These are phyloP conservation scores for Spheniscus mendiculus DNA, from an alignment of 2,113 vertebrate species.

Conservation along the genomic window DNA sequence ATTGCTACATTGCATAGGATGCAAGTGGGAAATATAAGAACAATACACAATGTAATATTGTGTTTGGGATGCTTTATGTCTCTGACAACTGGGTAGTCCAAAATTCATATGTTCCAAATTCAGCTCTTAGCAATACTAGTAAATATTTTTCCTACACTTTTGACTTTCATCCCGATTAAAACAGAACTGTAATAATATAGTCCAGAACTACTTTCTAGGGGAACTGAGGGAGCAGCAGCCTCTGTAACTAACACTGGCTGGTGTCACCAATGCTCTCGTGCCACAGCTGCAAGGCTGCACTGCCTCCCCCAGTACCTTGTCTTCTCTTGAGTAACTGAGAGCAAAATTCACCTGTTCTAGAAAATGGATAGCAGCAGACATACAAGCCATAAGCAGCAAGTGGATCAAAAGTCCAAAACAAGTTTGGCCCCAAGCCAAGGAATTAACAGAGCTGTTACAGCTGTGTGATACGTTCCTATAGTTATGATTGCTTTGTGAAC, in stretches of 20 bases:
- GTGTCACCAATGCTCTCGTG: neutral
- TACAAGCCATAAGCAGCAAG: neutral
- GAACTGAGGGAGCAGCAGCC: neutral
- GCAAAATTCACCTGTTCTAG: neutral
- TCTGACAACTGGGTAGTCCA: neutral
- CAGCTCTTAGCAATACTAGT: neutral
- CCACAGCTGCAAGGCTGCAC: neutral
- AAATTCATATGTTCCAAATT: neutral
- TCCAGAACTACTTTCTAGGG: neutral
- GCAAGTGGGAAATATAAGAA: neutral
- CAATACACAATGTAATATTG: neutral
- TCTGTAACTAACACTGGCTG: neutral
- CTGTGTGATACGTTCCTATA: neutral
- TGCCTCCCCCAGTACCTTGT: neutral
- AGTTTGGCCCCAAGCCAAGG: neutral
- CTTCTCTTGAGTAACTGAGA: neutral
- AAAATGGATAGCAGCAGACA: neutral
- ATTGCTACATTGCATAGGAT: neutral
- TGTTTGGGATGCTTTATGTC: neutral
- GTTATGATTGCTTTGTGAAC: neutral
- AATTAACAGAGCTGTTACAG: neutral
- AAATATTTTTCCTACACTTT: neutral
- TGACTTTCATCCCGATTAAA: neutral
- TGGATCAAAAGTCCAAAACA: neutral
- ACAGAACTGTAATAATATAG: neutral